Conservation (phyloP, 2,888 invertebrate genomes). For the Drosophila fungiperda region DNA sequence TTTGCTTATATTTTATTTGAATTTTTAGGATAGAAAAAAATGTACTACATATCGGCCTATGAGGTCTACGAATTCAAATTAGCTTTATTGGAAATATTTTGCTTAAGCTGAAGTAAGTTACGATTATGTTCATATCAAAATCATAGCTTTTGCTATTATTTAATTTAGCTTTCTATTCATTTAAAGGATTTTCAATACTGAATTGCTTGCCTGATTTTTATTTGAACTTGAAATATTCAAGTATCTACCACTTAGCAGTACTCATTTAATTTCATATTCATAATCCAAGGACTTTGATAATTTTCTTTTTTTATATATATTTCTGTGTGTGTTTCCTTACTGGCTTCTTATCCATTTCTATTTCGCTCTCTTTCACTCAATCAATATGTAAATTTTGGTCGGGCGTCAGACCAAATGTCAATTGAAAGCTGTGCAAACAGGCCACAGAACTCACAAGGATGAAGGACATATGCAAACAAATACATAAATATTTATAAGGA, state of each 20-base stretch:
- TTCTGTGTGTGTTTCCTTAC: not conserved
- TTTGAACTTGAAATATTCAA: not conserved
- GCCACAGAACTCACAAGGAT: constrained; percentile 31
- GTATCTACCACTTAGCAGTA: not conserved
- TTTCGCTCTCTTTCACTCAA: constrained; percentile 11
- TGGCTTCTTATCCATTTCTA: not conserved
- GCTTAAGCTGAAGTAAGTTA: not conserved
- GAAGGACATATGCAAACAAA: constrained; percentile 63
- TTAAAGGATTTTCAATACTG: not conserved
- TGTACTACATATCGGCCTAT: not conserved
- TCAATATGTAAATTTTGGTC: constrained; percentile 54
- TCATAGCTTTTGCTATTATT: not conserved
- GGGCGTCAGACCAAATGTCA: constrained; percentile 60
- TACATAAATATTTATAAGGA: constrained; percentile 61
- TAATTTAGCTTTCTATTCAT: not conserved
- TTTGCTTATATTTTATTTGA: not conserved
- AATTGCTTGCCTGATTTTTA: not conserved
- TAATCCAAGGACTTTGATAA: not conserved
- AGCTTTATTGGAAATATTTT: not conserved
- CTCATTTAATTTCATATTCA: not conserved
- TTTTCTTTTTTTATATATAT: not conserved
- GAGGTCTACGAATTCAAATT: not conserved
- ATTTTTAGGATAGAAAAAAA: not conserved
- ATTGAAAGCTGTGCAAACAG: constrained; percentile 74
- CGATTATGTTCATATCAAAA: not conserved